Conservation (phyloP, 1,140 invertebrate species). For the Nasonia longicornis region DNA sequence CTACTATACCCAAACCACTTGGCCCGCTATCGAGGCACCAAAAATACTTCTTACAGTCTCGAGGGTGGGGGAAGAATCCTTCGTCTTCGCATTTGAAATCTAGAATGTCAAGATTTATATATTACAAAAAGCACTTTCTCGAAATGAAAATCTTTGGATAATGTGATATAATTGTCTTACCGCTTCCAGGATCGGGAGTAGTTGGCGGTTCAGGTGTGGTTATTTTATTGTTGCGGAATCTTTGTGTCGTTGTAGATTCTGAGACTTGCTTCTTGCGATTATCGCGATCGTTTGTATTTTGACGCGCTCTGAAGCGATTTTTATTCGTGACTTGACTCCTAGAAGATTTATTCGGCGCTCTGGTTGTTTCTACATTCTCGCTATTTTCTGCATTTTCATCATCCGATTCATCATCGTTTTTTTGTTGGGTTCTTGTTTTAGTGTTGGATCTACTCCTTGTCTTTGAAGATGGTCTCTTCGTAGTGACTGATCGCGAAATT, state of each 20-base stretch:
- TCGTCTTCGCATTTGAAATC: slow-evolving; percentile 94
- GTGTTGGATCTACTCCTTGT: slow-evolving; percentile 49
- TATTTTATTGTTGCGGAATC: slow-evolving; percentile 58
- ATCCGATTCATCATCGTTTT: slow-evolving; percentile 35
- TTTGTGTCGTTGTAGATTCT: slow-evolving; percentile 37
- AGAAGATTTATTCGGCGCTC: slow-evolving; percentile 43
- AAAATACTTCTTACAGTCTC: slow-evolving; percentile 94
- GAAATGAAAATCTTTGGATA: not conserved
- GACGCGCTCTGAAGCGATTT: slow-evolving; percentile 49
- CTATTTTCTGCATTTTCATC: slow-evolving; percentile 54
- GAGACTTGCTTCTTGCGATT: slow-evolving; percentile 52
- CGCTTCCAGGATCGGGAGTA: slow-evolving; percentile 88
- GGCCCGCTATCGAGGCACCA: slow-evolving; percentile 93
- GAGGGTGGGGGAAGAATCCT: slow-evolving; percentile 93
- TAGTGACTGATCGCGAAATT: slow-evolving; percentile 22
- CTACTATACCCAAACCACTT: slow-evolving; percentile 88
- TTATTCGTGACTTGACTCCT: slow-evolving; percentile 46
- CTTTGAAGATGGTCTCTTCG: slow-evolving; percentile 50
- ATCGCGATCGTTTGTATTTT: slow-evolving; percentile 39
- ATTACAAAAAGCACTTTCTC: not conserved
- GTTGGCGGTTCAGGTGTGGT: slow-evolving; percentile 89
- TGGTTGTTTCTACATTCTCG: slow-evolving; percentile 52
- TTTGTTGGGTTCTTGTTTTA: slow-evolving; percentile 24
- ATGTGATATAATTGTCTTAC: slow-evolving; percentile 62
- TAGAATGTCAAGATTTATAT: slow-evolving; percentile 49